These are phyloP conservation scores for Akabosia matsudoensis DNA, from an alignment of 1,140 invertebrate genomes.

Conservation along the genomic window DNA sequence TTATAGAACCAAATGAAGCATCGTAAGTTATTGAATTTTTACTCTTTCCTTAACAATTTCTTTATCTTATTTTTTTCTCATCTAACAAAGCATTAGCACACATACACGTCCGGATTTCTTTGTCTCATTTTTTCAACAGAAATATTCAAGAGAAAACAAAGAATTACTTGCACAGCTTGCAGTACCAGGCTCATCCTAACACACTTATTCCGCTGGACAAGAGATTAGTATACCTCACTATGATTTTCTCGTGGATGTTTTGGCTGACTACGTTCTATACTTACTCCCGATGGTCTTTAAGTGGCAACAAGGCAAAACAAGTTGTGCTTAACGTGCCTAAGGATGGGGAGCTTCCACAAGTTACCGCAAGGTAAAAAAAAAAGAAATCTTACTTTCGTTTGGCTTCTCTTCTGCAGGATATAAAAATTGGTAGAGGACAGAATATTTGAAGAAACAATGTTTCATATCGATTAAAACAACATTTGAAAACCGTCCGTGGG, in stretches of 20 bases:
- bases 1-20: background rate
- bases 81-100: no score
- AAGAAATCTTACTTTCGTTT: background rate
- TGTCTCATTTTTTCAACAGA: background rate
- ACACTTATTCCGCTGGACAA: constrained; percentile 38
- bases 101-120: no score
- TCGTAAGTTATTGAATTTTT: background rate
- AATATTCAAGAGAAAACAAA: background rate
- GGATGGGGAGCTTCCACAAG: constrained; percentile 17
- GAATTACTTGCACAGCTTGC: background rate
- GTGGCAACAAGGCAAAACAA: background rate
- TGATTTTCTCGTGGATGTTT: constrained; percentile 42
- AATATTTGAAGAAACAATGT: no score
- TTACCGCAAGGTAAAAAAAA: background rate
- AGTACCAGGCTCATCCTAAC: background rate
- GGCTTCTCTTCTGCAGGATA: background rate
- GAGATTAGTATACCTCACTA: constrained; percentile 30
- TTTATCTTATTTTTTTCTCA: no score
- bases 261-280: constrained; percentile 35
- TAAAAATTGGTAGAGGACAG: background rate
- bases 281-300: constrained; percentile 35
- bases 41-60: no score
- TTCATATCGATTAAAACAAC: no score
- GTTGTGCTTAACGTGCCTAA: constrained; percentile 22
- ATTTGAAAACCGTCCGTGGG: no score